phyloP scores from a whole-genome alignment of 2,797 vertebrate genomes.

The Benthosema pterotum region DNA sequence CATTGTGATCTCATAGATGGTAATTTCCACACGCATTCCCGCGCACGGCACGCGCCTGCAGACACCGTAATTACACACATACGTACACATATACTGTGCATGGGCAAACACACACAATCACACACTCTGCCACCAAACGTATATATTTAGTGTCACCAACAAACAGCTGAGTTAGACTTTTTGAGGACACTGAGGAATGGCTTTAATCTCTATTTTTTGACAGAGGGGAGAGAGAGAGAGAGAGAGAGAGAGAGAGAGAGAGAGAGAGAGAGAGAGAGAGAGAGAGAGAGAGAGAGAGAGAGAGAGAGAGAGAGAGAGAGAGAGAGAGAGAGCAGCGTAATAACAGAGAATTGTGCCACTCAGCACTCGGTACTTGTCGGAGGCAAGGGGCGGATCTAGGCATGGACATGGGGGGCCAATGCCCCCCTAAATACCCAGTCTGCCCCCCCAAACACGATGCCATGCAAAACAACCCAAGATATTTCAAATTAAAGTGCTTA shows the following conservation, averaged over 20 bases:
- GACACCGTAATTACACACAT: conserved; percentile 1
- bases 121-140: conserved; percentile 21
- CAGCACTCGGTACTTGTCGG: conserved; percentile 54
- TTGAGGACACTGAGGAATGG: conserved; percentile 29
- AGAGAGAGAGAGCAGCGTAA: not conserved
- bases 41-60: not conserved
- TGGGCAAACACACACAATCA: conserved; percentile 21
- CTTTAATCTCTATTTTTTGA: conserved; percentile 68
- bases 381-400: too few relatives aligned
- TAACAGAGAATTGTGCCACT: conserved; percentile 49
- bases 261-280: conserved; percentile 7
- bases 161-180: conserved; percentile 6
- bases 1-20: too few relatives aligned
- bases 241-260: conserved; percentile 17
- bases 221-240: conserved; percentile 19
- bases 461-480: too few relatives aligned
- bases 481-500: too few relatives aligned
- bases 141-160: conserved; percentile 22
- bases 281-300: conserved; percentile 26
- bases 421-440: too few relatives aligned
- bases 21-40: too few relatives aligned
- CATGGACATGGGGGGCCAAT: too few relatives aligned
- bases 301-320: conserved; percentile 2
- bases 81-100: conserved; percentile 4
- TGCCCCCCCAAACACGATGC: too few relatives aligned